Base-by-base conservation (phyloP, 1,140 invertebrate species). In the Diachasma alloeum region DNA sequence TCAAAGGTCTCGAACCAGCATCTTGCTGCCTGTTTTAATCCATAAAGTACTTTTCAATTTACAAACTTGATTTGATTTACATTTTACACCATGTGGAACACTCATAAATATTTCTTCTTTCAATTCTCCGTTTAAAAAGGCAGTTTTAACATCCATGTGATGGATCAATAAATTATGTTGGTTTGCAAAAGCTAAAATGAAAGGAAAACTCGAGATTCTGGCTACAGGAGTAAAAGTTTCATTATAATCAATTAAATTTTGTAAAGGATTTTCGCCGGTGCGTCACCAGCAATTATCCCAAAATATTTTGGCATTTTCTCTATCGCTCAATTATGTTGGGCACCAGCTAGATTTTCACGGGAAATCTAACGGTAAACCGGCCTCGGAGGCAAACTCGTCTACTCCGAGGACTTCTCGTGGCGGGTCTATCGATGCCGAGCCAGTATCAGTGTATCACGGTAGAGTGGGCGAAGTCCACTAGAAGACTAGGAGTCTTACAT, bases 151-250 rank as follows among this genome's bases (percentile, higher is more conserved):
- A 68, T 86, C 69, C 78, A 89, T 84, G 44, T 85, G 89, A 63
- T 88, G 79, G 31, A 84, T 77, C 75, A 89, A 83, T 42, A 90
- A 83, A 68, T 91, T 76, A 56, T 80, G 73, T 73, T 87, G 88
- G 82, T 90, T 84, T n/a, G 88, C 76, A 78, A 90, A 86, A 13
- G 86, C 83, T 31, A 88, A 80, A 42, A 85, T 81, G 15, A 83
- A 80, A 80, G 89, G 87, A 66, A 89, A 75, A 79, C 22, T 75
- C n/a, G 78, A 17, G 4, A 81, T 78, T 48, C 75, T 72, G 0
- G 74, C 69, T 19, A 78, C 77, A 42, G 70, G 82, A 42, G 80
- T 80, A 79, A 80, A 84, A 42, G 76, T 83, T 68, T 80, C 84
- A 37, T 76, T 67, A 71, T 85, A 88, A 81, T 89, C 86, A 17